Conservation (phyloP, 2,888 invertebrate genomes). For the Protophormia terraenovae region DNA sequence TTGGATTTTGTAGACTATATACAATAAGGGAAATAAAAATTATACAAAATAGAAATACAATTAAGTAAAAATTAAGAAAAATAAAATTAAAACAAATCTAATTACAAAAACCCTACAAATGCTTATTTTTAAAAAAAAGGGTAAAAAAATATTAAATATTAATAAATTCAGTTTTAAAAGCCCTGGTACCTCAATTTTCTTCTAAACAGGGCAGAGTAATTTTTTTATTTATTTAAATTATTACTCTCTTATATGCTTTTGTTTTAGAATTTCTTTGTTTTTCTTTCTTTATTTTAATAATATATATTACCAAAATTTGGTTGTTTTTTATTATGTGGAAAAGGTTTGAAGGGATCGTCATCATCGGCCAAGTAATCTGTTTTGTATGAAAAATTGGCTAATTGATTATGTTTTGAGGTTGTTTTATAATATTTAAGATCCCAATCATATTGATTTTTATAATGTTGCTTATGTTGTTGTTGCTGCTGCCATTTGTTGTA, state of each 20-base stretch:
- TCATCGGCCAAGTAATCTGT: constrained; percentile 33
- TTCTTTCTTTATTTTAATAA: constrained; percentile 45
- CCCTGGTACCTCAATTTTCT: not conserved
- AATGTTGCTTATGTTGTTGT: constrained; percentile 18
- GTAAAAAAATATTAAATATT: not conserved
- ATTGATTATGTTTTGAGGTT: constrained; percentile 3
- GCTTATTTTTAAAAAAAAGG: constrained; percentile 21
- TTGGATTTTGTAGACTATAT: constrained; percentile 33
- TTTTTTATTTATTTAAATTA: not conserved
- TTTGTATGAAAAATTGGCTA: not conserved
- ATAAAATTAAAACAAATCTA: constrained; percentile 1
- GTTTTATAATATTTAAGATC: constrained; percentile 51
- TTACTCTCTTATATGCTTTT: too few species aligned
- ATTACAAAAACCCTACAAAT: constrained; percentile 45
- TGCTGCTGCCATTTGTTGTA: constrained; percentile 65
- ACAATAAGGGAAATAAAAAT: constrained; percentile 32
- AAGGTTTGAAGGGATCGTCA: constrained; percentile 52
- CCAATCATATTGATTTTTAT: constrained; percentile 59
- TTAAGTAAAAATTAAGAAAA: not conserved
- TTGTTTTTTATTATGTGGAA: constrained; percentile 23
- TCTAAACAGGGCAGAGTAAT: not conserved
- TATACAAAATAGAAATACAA: not conserved
- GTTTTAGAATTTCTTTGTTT: constrained; percentile 24
- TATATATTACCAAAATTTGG: constrained; percentile 60
- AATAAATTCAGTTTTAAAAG: constrained; percentile 21